phyloP scores from a whole-genome alignment of 2,113 vertebrate species.

The Rhinichthys klamathensis region DNA sequence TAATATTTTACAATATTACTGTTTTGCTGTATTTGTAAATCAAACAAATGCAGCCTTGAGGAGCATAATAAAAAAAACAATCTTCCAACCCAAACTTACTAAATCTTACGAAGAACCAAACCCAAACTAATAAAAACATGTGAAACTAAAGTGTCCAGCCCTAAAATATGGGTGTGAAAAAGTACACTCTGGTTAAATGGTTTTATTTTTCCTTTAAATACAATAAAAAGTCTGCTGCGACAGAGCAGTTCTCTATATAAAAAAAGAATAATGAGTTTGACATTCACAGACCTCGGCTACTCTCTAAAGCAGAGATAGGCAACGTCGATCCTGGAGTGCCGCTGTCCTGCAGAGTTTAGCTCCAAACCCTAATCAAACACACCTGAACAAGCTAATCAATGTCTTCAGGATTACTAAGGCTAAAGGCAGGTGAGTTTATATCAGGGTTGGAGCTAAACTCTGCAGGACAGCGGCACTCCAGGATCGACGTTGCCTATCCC shows the following conservation, averaged over 20 bases:
- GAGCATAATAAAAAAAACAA: background rate
- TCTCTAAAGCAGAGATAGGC: too few relatives aligned
- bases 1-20: background rate
- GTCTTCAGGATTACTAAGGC: too few relatives aligned
- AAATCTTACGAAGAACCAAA: background rate
- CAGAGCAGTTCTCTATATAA: background rate
- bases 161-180: background rate
- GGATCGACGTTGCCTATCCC: too few relatives aligned
- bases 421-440: too few relatives aligned
- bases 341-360: too few relatives aligned
- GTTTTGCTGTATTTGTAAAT: background rate
- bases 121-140: background rate
- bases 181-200: background rate
- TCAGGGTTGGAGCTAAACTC: too few relatives aligned
- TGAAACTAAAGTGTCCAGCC: background rate
- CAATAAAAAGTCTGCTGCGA: background rate
- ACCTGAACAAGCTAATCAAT: too few relatives aligned
- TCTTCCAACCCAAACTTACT: background rate
- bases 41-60: background rate
- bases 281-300: background rate
- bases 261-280: background rate
- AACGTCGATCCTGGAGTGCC: too few relatives aligned
- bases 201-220: background rate
- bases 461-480: too few relatives aligned
- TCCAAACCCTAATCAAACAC: too few relatives aligned